Base-by-base conservation (phyloP, 2,888 invertebrate genomes). In the Dryobotodes eremita region DNA sequence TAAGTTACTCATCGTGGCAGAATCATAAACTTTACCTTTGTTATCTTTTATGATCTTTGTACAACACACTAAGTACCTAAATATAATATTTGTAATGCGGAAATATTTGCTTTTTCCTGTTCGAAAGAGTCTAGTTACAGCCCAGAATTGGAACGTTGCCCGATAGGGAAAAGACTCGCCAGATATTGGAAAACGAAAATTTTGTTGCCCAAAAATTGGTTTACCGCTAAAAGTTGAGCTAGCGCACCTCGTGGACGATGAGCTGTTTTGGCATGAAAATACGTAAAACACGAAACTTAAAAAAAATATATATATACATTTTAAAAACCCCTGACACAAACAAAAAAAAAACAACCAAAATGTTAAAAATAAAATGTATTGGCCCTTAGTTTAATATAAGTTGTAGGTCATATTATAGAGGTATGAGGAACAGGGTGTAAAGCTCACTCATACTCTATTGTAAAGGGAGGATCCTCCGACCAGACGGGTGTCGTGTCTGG, bases 11-110 rank as follows among this genome's bases (percentile, higher is more conserved):
- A 71, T 77, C 46, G 69, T n/a, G 46, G 0, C 42, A 83, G 84
- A 83, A 61, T 83, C 84, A 86, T 83, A 79, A 64, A 86, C 26
- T 64, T 20, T 64, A 42, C 71, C 75, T 83, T 76, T 86, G 84
- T 85, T 84, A 79, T 74, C 73, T 79, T 83, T 71, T 70, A 74
- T 36, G 72, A 86, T 83, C 75, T 86, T 68, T 79, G 83, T 79
- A 55, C 55, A 42, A 74, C 55, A 65, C 23, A 66, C 13, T 31
- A 20, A 65, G 26, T 64, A 48, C 36, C 53, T 64, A 62, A 77
- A 73, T 82, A 71, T 62, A 48, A 61, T 73, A 62, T 77, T 82
- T 48, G 61, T 73, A 61, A 71, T 61, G 62, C 55, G 65, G 78
- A 75, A 86, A 75, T 71, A 48, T 77, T 71, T 15, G 59, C 1